phyloP scores from a whole-genome alignment of 2,797 vertebrate species.

The Sorex maritimensis region DNA sequence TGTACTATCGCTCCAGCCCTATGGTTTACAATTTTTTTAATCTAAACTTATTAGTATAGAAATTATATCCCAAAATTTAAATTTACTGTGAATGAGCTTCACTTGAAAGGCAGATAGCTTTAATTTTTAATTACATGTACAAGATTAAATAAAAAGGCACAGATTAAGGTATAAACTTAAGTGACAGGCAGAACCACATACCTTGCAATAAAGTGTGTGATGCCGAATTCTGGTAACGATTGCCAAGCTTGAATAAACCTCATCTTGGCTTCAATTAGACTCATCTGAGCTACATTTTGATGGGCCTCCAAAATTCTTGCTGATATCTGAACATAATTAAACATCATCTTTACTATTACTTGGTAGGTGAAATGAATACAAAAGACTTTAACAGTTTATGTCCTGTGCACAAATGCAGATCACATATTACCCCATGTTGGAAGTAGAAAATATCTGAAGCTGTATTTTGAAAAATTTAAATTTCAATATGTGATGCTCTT shows the following conservation, averaged over 20 bases:
- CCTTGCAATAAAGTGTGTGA: slow-evolving; percentile 99
- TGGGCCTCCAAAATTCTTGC: slow-evolving; percentile 98
- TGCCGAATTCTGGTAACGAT: slow-evolving; percentile 98
- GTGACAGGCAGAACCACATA: slow-evolving; percentile 85
- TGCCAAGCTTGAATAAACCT: slow-evolving; percentile 99
- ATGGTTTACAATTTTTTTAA: too few relatives aligned
- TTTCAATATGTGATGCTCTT: background rate
- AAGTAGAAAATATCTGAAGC: background rate
- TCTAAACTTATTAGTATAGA: too few relatives aligned
- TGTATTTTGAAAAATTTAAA: background rate
- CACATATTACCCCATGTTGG: background rate
- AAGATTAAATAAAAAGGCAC: background rate
- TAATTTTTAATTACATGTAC: background rate
- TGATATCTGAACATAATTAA: slow-evolving; percentile 93
- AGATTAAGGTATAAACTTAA: background rate
- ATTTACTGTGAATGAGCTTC: too few relatives aligned
- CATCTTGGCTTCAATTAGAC: slow-evolving; percentile 99
- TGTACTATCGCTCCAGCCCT: too few relatives aligned
- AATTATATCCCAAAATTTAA: too few relatives aligned
- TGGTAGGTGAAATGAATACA: background rate
- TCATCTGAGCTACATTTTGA: slow-evolving; percentile 99
- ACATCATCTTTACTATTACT: slow-evolving; percentile 66
- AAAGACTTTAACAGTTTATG: background rate
- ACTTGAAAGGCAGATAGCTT: background rate
- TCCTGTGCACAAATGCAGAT: slow-evolving; percentile 1